These are phyloP conservation scores for Leiothrix lutea DNA, from an alignment of 2,113 vertebrate genomes.

Conservation along the genomic window DNA sequence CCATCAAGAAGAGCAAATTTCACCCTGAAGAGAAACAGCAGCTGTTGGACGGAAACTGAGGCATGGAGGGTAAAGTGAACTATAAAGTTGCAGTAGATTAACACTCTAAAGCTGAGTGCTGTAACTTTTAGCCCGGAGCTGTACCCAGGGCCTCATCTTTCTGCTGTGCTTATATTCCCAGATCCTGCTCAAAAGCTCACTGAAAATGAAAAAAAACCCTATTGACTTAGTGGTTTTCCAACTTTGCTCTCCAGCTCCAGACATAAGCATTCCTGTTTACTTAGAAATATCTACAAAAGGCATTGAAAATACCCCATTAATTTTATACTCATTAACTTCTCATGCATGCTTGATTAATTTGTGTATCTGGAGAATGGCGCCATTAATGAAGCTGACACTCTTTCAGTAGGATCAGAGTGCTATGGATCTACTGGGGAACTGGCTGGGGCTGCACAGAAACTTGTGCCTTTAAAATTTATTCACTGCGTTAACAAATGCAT, in stretches of 20 bases:
- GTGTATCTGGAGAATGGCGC: neutral
- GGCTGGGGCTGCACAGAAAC: neutral
- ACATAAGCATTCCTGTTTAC: neutral
- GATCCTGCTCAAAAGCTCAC: neutral
- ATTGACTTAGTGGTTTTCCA: neutral
- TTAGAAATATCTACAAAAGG: neutral
- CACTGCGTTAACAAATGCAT: neutral
- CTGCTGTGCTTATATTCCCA: neutral
- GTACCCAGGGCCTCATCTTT: neutral
- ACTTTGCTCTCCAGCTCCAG: neutral
- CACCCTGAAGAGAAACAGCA: neutral
- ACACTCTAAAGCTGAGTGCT: neutral
- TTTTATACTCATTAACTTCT: neutral
- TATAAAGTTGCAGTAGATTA: neutral
- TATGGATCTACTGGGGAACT: neutral
- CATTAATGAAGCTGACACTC: neutral
- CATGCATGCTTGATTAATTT: constrained; percentile 2
- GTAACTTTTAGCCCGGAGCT: neutral
- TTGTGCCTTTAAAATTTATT: constrained; percentile 8
- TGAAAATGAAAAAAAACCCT: neutral
- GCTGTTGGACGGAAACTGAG: neutral
- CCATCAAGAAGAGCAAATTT: neutral
- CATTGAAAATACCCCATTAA: neutral
- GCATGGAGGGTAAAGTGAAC: neutral
- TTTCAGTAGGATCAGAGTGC: neutral